Base-by-base conservation (phyloP, 2,113 vertebrate genomes). In the Scytalopus superciliaris region DNA sequence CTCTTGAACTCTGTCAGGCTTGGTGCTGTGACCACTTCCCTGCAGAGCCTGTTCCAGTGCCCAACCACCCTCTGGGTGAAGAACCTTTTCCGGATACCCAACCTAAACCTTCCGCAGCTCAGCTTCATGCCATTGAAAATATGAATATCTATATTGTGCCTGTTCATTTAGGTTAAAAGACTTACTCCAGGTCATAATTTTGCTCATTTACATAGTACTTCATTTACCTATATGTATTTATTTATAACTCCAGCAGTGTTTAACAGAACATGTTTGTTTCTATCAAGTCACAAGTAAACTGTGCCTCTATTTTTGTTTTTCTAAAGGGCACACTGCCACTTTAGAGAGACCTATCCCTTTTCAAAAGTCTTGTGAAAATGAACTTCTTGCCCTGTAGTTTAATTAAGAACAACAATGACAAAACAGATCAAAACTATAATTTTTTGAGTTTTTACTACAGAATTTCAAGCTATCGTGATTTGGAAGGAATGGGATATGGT, bases 231-330 rank as follows among this genome's bases (percentile, higher is more conserved):
- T 72, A 5, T 67, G 12, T n/a, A 30, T 52, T 85, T 82, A 14
- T 94, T 90, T 86, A 22, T 68, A 66, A 72, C 4, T 83, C 40
- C 31, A 79, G 7, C 25, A 90, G 33, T 6, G 1, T 63, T 39
- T 77, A 68, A 31, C 18, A 42, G 27, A 50, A 69, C 30, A 31
- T 87, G 60, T 60, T 95, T 74, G 6, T 94, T 97, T 97, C 98
- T 98, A 97, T 98, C 98, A 98, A 98, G 98, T 98, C 98, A 98
- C 98, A 98, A 98, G 91, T 91, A 97, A 97, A 97, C 95, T 97
- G 78, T 98, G 97, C 97, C 89, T 87, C 73, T 93, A 7, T 96
- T 93, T 97, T 96, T 97, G 74, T 95, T 97, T 97, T 96, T 83
- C 83, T 94, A 96, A 97, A 97, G 95, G 96, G 94, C 94, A 95